Evolutionary conservation across 2,888 invertebrate species (phyloP), one percentile per base, ranked within the genome.

Genomic region (Eupithecia subfuscata): DNA sequence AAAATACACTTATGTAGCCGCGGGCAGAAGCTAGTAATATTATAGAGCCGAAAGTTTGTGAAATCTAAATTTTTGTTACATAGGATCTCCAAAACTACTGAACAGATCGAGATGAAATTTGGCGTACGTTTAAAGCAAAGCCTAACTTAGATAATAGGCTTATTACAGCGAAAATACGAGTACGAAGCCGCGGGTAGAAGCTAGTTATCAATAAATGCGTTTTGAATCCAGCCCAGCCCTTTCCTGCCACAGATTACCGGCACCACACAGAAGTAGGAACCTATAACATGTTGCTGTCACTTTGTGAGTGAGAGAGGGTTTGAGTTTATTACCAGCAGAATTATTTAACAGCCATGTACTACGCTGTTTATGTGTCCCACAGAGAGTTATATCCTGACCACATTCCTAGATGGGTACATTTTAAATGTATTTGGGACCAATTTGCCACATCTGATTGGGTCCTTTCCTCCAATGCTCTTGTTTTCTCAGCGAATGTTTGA

Each of bases 271-370:
- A 5, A 25, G 73, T 52, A 77, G 56, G 65, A n/a, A n/a, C n/a
- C n/a, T 37, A 40, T 69, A 43, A 69, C 74, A 43, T 74, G 70
- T 78, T 63, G 75, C 75, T 75, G 78, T 78, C 78, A 75, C 75
- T 71, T 45, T 75, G 75, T 75, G 75, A 75, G 69, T 69, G 73
- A 78, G 71, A 64, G 69, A 67, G 77, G 77, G 68, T 64, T 60
- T 65, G 45, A 74, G 76, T 74, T 75, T 78, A 78, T 78, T 75
- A 75, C 43, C 71, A 68, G 67, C 22, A 65, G 74, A 74, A 78
- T 78, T 72, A 78, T 78, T 43, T 68, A 68, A 43, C 43, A 68
- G 68, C 43, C 43, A 43, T 74, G 43, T 74, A 60, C 25, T 52
- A 68, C 74, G 71, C 69, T 65, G 70, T 60, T 72, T 25, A 67